Evolutionary conservation across 1,140 invertebrate genomes (phyloP).

Genomic region (Linepithema humile): DNA sequence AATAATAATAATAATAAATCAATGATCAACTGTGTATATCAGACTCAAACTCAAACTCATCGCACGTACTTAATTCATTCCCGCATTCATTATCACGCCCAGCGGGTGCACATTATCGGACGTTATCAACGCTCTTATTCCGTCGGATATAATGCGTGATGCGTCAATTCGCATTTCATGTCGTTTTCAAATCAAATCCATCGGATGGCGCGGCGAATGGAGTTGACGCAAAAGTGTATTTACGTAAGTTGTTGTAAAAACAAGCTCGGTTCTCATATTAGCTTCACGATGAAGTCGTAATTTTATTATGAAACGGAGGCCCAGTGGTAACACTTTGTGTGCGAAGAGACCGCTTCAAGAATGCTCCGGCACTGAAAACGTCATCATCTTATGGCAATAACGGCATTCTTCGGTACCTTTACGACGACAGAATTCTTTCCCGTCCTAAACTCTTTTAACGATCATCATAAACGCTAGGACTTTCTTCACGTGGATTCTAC

Average conservation of each 20-base stretch:
- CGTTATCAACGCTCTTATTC: conserved; percentile 52
- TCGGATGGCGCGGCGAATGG: background rate
- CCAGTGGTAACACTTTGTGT: background rate
- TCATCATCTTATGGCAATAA: conserved; percentile 5
- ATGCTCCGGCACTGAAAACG: background rate
- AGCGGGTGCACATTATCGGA: conserved; percentile 41
- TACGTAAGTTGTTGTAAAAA: background rate
- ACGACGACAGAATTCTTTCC: conserved; percentile 24
- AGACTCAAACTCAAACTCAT: conserved; percentile 26
- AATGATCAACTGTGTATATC: background rate
- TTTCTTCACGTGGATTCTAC: conserved; percentile 21
- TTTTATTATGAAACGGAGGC: conserved; percentile 32
- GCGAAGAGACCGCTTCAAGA: background rate
- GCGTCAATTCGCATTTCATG: conserved; percentile 5
- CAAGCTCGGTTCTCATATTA: background rate
- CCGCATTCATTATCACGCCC: conserved; percentile 50
- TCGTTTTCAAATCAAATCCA: conserved; percentile 30
- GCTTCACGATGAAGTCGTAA: background rate
- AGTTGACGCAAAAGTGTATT: too few relatives aligned
- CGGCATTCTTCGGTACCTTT: conserved; percentile 35
- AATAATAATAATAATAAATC: conserved; percentile 38
- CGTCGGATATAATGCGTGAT: background rate
- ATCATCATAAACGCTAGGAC: background rate
- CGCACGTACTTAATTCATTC: conserved; percentile 26
- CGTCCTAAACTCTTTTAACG: conserved; percentile 22